Conservation (phyloP, 2,113 vertebrate genomes). For the Ia io region DNA sequence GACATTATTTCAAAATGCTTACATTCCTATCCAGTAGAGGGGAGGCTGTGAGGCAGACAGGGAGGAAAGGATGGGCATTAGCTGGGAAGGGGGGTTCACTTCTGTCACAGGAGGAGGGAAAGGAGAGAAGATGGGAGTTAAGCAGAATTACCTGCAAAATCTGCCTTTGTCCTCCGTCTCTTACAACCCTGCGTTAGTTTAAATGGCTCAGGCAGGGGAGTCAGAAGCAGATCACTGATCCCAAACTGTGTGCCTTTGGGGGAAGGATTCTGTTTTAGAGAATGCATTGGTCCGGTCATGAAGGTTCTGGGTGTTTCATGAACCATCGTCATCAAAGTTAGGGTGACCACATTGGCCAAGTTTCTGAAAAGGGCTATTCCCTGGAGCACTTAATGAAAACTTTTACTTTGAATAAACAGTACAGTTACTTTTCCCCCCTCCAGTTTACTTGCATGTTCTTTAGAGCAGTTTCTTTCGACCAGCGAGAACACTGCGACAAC, state of each 20-base stretch:
- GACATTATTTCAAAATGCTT: not conserved
- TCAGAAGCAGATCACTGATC: not conserved
- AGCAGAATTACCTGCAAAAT: not conserved
- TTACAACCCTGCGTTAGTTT: not conserved
- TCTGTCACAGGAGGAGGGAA: not conserved
- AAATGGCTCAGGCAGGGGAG: not conserved
- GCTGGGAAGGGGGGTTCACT: not conserved
- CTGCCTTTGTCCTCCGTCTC: not conserved
- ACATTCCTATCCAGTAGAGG: not conserved
- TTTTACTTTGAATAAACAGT: not conserved
- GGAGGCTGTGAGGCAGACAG: not conserved
- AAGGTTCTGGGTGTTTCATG: not conserved
- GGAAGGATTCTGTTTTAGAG: not conserved
- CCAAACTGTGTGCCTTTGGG: not conserved
- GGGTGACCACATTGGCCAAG: not conserved
- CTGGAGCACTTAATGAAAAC: accelerated
- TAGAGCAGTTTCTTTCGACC: constrained; percentile 83
- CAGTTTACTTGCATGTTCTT: constrained; percentile 92
- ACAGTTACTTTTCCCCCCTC: not conserved
- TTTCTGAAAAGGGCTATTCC: not conserved
- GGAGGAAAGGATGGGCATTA: not conserved
- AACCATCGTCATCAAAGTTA: not conserved
- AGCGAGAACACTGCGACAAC: constrained; percentile 20
- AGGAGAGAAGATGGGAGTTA: not conserved
- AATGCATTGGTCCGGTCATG: not conserved